These are phyloP conservation scores for Theonella swinhoei DNA, from an alignment of 37 sponge, comb jelly and placozoan genomes.

Conservation along the genomic window DNA sequence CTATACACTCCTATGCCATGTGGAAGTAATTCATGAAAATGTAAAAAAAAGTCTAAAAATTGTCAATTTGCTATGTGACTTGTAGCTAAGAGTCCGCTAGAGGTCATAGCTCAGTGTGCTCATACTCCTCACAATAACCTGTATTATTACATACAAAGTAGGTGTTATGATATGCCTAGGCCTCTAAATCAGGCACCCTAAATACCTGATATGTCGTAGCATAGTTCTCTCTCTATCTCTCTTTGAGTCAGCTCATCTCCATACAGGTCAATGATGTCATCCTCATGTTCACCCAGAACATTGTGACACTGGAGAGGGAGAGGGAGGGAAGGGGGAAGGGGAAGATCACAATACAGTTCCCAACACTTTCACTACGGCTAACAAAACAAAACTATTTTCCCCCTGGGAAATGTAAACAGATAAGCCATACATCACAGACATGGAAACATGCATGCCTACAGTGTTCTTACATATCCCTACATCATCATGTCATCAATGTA, in stretches of 20 bases:
- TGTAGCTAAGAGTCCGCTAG: too few relatives aligned
- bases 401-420: too few relatives aligned
- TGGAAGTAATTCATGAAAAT: neutral
- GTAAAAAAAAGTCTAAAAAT: neutral
- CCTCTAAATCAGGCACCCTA: neutral
- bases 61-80: too few relatives aligned
- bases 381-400: too few relatives aligned
- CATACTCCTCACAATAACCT: neutral
- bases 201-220: constrained; percentile 35
- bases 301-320: constrained; percentile 68
- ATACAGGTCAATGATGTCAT: constrained; percentile 63
- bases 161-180: neutral
- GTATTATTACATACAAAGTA: too few relatives aligned
- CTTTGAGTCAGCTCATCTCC: constrained; percentile 27
- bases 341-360: neutral
- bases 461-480: too few relatives aligned
- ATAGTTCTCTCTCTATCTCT: constrained; percentile 45
- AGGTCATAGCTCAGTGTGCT: neutral
- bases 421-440: too few relatives aligned
- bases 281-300: constrained; percentile 65
- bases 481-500: too few relatives aligned
- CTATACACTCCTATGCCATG: too few relatives aligned
- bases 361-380: too few relatives aligned
- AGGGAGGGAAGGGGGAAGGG: too few relatives aligned
- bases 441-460: too few relatives aligned